A percentile compares a stretch with the other conserved stretches of the same genome.
Conservation (phyloP, 1,140 invertebrate genomes). For the Neoseiulus cucumeris region DNA sequence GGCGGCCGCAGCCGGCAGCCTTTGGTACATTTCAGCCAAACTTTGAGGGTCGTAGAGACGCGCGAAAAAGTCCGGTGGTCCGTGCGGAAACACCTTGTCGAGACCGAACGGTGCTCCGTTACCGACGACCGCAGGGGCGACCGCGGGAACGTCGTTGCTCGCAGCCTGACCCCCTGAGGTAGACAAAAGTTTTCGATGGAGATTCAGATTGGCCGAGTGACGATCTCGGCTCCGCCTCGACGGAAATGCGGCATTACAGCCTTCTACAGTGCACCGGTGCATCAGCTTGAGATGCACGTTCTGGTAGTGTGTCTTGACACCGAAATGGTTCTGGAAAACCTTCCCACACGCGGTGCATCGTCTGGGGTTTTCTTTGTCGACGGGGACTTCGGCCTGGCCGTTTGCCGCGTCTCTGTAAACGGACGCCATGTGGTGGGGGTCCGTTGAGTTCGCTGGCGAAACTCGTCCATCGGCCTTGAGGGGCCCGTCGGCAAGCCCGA, state of each 20-base stretch:
- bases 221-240: slow-evolving; percentile 77
- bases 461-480: background rate
- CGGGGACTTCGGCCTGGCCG: slow-evolving; percentile 38
- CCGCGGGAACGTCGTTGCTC: slow-evolving; percentile 22
- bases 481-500: slow-evolving; percentile 17
- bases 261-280: slow-evolving; percentile 84
- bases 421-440: slow-evolving; percentile 17
- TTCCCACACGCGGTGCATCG: slow-evolving; percentile 78
- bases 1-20: background rate
- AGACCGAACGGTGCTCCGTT: slow-evolving; percentile 18
- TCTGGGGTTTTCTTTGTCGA: slow-evolving; percentile 59
- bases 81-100: slow-evolving; percentile 29
- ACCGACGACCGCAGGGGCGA: slow-evolving; percentile 21
- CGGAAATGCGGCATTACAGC: slow-evolving; percentile 88
- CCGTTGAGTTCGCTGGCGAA: slow-evolving; percentile 8
- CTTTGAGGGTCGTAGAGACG: slow-evolving; percentile 49
- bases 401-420: slow-evolving; percentile 20
- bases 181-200: slow-evolving; percentile 66
- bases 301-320: slow-evolving; percentile 86
- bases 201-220: slow-evolving; percentile 73
- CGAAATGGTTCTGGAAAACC: slow-evolving; percentile 80
- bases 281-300: slow-evolving; percentile 86
- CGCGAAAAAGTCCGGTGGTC: slow-evolving; percentile 48
- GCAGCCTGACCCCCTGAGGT: slow-evolving; percentile 34
- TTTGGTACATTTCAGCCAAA: slow-evolving; percentile 23